Evolutionary conservation across 2,797 vertebrate species (phyloP), one percentile per base, ranked within the genome.

Genomic region (Myoxocephalus aenaeus): DNA sequence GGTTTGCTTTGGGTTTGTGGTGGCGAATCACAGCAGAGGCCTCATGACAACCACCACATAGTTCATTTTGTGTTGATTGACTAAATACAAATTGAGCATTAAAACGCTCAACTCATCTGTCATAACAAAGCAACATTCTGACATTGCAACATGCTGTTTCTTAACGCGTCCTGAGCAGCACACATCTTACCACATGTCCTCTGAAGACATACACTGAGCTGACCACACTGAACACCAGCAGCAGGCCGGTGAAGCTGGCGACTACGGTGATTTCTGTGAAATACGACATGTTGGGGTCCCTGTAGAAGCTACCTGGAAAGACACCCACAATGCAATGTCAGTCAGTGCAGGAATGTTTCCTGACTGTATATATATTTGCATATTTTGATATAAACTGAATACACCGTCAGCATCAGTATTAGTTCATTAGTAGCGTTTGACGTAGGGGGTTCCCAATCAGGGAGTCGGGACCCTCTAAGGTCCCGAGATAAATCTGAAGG

Each of bases 161-260:
- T 42, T 32, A 84, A 85, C 5, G 9, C n/a, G 14, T 57, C 27
- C 44, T 13, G 25, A 29, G 18, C 20, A 11, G 13, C 1, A 0
- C 50, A 50, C 56, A 12, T 83, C 90, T 94, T 89, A 95, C 95
- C 93, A 84, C 85, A 86, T 84, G 36, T 88, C 83, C 91, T 90
- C 83, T 95, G 76, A 92, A 90, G 79, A 94, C 74, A 79, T 83
- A 91, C 29, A 92, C 32, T 0, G 95, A 93, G 25, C 91, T 92
- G 0, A 70, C 38, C 68, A 93, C 63, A 42, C 90, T 93, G 86
- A 94, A 92, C 44, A 94, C 38, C 63, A 95, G 79, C 66, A 95
- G 86, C 64, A 90, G 7, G 5, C 11, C 20, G 1, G 63, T 85
- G 29, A 93, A 4, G 27, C 40, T 0, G 36, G 66, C 50, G 36